Evolutionary conservation across 2,113 vertebrate species (phyloP).

Genomic region (Salvelinus sp.): DNA sequence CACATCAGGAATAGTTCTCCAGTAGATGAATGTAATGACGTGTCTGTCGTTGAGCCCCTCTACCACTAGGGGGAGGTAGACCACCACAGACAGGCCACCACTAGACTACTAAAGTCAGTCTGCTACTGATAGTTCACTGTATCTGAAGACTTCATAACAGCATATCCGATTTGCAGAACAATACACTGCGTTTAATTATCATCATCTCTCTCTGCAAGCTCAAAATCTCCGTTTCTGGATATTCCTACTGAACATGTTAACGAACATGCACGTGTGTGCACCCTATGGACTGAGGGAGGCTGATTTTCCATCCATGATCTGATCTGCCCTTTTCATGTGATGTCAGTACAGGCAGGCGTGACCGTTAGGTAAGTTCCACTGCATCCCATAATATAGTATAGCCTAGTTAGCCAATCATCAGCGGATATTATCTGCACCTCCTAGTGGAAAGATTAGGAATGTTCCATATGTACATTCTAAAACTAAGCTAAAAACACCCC

Average conservation of each 20-base stretch:
- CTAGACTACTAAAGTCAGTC: no score
- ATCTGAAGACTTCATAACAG: no score
- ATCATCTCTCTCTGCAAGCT: no score
- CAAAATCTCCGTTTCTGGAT: conserved; percentile 28
- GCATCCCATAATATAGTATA: conserved; percentile 30
- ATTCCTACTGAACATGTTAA: conserved; percentile 43
- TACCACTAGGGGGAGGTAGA: neutral
- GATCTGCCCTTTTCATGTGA: conserved; percentile 62
- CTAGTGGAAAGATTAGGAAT: conserved; percentile 44
- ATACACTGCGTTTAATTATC: no score
- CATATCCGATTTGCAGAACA: no score
- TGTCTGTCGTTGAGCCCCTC: neutral
- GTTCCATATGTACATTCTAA: conserved; percentile 45
- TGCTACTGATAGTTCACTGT: no score
- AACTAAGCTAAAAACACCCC: conserved; percentile 45
- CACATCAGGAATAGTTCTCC: no score
- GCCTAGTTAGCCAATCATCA: conserved; percentile 11
- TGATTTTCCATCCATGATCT: conserved; percentile 45
- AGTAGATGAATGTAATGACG: no score
- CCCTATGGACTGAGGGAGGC: conserved; percentile 35
- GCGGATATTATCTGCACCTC: conserved; percentile 50
- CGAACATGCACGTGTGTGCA: conserved; percentile 36
- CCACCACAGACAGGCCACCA: neutral
- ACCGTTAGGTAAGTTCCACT: conserved; percentile 43
- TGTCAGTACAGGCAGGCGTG: conserved; percentile 21